phyloP scores from a whole-genome alignment of 2,797 vertebrate genomes.

The Pipistrellus pipistrellus region DNA sequence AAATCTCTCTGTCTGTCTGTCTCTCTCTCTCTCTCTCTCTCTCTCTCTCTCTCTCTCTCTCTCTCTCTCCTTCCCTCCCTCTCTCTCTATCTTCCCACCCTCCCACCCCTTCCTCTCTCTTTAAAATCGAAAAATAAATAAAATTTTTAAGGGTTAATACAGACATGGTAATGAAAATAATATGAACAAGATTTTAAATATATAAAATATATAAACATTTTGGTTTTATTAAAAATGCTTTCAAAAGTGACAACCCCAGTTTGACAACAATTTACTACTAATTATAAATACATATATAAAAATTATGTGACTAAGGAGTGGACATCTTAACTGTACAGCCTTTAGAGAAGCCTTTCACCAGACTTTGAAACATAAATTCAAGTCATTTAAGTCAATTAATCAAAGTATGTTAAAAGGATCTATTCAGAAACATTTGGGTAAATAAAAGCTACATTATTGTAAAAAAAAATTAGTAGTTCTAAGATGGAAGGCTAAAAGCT shows the following conservation, averaged over 20 bases:
- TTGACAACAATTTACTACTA: conserved; percentile 59
- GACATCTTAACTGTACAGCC: conserved; percentile 11
- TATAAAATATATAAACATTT: conserved; percentile 53
- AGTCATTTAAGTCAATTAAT: conserved; percentile 74
- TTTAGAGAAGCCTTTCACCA: conserved; percentile 71
- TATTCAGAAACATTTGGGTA: conserved; percentile 70
- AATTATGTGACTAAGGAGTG: conserved; percentile 29
- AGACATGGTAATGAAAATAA: conserved; percentile 34
- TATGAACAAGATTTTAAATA: conserved; percentile 38
- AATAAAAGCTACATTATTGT: conserved; percentile 63
- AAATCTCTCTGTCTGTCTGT: neutral
- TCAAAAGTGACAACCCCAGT: conserved; percentile 63
- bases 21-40: neutral
- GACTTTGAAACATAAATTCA: conserved; percentile 70
- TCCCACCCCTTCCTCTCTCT: neutral
- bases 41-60: neutral
- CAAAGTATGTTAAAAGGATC: conserved; percentile 69
- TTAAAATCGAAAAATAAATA: neutral
- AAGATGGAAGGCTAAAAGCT: conserved; percentile 66
- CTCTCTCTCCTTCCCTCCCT: neutral
- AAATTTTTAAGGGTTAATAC: neutral
- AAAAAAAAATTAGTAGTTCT: conserved; percentile 60
- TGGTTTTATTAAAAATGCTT: conserved; percentile 64
- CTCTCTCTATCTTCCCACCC: too few relatives aligned
- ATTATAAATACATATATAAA: conserved; percentile 55